A percentile compares a stretch with the other conserved stretches of the same genome.
phyloP scores from a whole-genome alignment of 2,797 vertebrate genomes.

The Sebastiscus albofasciatus region DNA sequence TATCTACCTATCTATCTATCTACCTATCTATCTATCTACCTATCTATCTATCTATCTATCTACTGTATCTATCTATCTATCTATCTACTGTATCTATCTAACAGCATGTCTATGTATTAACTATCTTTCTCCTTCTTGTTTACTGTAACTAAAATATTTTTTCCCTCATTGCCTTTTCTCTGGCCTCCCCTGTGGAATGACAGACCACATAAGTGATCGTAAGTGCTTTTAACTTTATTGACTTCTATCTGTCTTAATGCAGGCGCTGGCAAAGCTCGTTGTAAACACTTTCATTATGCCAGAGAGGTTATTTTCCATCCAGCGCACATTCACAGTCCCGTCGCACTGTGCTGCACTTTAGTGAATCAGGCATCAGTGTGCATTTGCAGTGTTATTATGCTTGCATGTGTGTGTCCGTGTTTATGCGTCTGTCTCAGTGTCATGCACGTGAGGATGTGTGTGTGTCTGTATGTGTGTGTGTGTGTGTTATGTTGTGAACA shows the following conservation, averaged over 20 bases:
- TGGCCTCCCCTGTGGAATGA: slow-evolving; percentile 53
- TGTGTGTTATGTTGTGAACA: slow-evolving; percentile 9
- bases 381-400: neutral
- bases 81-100: slow-evolving; percentile 26
- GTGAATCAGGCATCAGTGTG: slow-evolving; percentile 24
- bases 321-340: slow-evolving; percentile 2
- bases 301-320: slow-evolving; percentile 29
- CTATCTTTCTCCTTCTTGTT: slow-evolving; percentile 29
- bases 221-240: slow-evolving; percentile 75
- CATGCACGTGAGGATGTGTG: neutral
- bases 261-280: slow-evolving; percentile 36
- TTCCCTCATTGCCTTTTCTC: slow-evolving; percentile 37
- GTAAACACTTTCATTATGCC: slow-evolving; percentile 60
- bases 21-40: slow-evolving; percentile 15
- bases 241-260: slow-evolving; percentile 51
- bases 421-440: neutral
- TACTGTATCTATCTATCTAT: slow-evolving; percentile 10
- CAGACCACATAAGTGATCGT: slow-evolving; percentile 78
- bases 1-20: neutral
- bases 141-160: slow-evolving; percentile 51
- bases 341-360: slow-evolving; percentile 18
- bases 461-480: no score
- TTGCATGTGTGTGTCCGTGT: neutral
- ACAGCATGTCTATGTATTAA: slow-evolving; percentile 23
- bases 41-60: neutral